Percentiles rank a stretch among this genome's conserved stretches.
phyloP scores from a whole-genome alignment of 2,888 invertebrate species.

The Cephonodes hylas region DNA sequence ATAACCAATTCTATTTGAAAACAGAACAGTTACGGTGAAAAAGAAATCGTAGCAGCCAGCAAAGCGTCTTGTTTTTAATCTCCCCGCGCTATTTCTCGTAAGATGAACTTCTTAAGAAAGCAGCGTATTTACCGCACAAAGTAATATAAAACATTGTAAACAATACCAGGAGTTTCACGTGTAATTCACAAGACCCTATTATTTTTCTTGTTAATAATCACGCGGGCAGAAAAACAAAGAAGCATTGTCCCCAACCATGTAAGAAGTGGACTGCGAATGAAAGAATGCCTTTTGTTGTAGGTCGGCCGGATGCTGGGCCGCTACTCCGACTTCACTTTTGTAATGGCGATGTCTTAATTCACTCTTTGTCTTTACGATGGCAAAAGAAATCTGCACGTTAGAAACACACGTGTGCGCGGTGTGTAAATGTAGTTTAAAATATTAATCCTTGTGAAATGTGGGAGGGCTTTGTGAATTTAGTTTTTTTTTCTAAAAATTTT shows the following conservation, averaged over 20 bases:
- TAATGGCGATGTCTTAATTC: conserved; percentile 4
- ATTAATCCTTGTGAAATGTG: not conserved
- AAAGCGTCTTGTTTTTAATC: conserved; percentile 5
- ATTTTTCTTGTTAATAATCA: conserved; percentile 56
- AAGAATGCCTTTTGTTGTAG: conserved; percentile 56
- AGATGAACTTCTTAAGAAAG: conserved; percentile 9
- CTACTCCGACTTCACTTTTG: conserved; percentile 15
- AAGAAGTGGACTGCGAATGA: conserved; percentile 53
- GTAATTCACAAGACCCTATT: conserved; percentile 33
- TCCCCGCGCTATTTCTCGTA: not conserved
- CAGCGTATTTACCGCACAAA: conserved; percentile 9
- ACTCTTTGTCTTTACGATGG: not conserved
- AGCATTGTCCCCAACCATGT: conserved; percentile 51
- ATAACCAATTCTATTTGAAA: not conserved
- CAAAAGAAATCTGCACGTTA: not conserved
- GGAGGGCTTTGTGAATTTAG: not conserved
- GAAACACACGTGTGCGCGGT: not conserved
- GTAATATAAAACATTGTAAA: conserved; percentile 16
- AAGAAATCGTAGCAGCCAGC: not conserved
- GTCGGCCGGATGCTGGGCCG: conserved; percentile 32
- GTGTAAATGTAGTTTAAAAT: not conserved
- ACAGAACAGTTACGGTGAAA: not conserved
- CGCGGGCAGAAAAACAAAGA: conserved; percentile 48
- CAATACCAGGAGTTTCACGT: conserved; percentile 27
- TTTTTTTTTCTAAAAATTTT: not conserved